phyloP scores from a whole-genome alignment of 1,140 invertebrate genomes.

The Carcinoscorpius rotundicauda region DNA sequence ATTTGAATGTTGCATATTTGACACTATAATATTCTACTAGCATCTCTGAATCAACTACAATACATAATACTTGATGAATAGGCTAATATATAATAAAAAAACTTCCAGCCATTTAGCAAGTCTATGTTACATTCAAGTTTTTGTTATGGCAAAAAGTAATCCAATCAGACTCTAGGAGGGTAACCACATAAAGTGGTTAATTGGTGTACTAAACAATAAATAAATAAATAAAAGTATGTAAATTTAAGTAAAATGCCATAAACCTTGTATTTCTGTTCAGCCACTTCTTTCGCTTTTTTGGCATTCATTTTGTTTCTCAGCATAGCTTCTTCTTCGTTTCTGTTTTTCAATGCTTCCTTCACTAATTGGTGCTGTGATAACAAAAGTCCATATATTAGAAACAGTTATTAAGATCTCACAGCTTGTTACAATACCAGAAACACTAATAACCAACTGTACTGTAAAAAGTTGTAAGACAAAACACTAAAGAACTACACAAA shows the following conservation, averaged over 20 bases:
- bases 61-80: too few species aligned
- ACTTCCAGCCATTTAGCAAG: too few species aligned
- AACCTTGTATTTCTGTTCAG: conserved; percentile 79
- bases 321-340: conserved; percentile 75
- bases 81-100: too few species aligned
- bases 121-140: too few species aligned
- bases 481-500: conserved; percentile 3
- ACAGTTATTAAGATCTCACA: too few species aligned
- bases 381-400: conserved; percentile 14
- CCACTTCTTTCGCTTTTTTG: conserved; percentile 87
- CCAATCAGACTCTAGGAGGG: too few species aligned
- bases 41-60: too few species aligned
- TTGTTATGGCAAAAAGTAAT: too few species aligned
- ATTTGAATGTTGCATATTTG: too few species aligned
- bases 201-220: background rate
- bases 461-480: background rate
- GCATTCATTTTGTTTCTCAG: conserved; percentile 78
- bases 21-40: too few species aligned
- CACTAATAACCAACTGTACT: background rate
- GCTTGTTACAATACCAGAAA: too few species aligned
- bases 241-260: conserved; percentile 25
- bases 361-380: conserved; percentile 60
- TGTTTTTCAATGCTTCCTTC: conserved; percentile 67
- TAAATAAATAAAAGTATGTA: background rate
- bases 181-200: too few species aligned